These are phyloP conservation scores for Parazoanthus atlanticus DNA, from an alignment of 92 coral and sea anemone species.

Conservation along the genomic window DNA sequence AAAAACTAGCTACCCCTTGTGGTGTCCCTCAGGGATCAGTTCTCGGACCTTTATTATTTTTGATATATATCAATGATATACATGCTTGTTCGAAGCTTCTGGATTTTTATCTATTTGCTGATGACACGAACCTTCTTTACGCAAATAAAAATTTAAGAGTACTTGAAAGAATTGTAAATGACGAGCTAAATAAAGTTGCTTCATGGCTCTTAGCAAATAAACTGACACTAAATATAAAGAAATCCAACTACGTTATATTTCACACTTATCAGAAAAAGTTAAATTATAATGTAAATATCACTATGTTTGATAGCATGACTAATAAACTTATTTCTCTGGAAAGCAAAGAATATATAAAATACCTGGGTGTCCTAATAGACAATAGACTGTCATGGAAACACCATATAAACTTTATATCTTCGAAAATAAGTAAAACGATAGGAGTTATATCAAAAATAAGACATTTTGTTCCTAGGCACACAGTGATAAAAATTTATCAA, in stretches of 20 bases:
- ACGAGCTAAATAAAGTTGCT: constrained; percentile 29
- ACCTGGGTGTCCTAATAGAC: constrained; percentile 51
- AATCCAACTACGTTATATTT: constrained; percentile 49
- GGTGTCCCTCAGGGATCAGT: constrained; percentile 24
- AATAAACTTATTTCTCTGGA: constrained; percentile 33
- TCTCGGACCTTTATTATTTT: constrained; percentile 27
- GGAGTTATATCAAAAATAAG: neutral
- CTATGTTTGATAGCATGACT: constrained; percentile 18
- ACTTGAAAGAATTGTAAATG: constrained; percentile 42
- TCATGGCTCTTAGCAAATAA: constrained; percentile 50
- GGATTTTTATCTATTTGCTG: constrained; percentile 42
- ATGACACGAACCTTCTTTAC: constrained; percentile 36
- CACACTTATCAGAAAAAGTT: constrained; percentile 36
- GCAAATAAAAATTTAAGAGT: constrained; percentile 23
- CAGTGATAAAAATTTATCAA: neutral
- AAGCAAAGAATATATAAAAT: constrained; percentile 51
- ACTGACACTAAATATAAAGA: constrained; percentile 11
- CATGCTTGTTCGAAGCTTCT: neutral
- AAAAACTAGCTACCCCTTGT: neutral
- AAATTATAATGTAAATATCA: constrained; percentile 21
- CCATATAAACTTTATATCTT: neutral
- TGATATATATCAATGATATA: constrained; percentile 40
- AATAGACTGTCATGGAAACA: constrained; percentile 48
- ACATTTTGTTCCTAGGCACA: constrained; percentile 1
- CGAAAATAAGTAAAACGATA: constrained; percentile 7